These are phyloP conservation scores for Troides aeacus DNA, from an alignment of 2,888 invertebrate species.

Conservation along the genomic window DNA sequence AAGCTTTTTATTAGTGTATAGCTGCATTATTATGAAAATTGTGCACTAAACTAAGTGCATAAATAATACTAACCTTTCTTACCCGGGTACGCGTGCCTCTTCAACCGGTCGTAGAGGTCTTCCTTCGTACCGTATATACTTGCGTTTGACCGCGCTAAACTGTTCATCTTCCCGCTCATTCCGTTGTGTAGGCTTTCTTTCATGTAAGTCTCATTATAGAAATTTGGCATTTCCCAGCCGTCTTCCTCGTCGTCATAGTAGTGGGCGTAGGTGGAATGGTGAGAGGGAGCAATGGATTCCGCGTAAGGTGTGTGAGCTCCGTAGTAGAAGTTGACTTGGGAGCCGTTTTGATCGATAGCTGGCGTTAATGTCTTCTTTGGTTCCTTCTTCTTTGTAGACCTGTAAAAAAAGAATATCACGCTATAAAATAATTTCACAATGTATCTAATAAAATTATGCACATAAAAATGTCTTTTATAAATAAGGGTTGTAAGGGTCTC, in stretches of 20 bases:
- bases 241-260: conserved; percentile 98
- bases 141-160: conserved; percentile 94
- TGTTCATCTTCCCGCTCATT: conserved; percentile 93
- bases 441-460: no score
- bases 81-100: conserved; percentile 94
- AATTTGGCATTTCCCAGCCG: conserved; percentile 98
- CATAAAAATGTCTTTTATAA: no score
- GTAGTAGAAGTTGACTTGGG: conserved; percentile 97
- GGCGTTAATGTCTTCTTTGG: conserved; percentile 94
- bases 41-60: conserved; percentile 69
- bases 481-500: neutral
- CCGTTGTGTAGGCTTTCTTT: conserved; percentile 94
- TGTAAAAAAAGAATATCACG: conserved; percentile 43
- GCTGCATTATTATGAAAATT: conserved; percentile 51
- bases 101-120: conserved; percentile 96
- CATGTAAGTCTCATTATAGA: conserved; percentile 98
- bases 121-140: conserved; percentile 97
- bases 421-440: neutral
- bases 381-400: conserved; percentile 92
- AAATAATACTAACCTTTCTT: conserved; percentile 90
- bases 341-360: conserved; percentile 94
- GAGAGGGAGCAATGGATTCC: conserved; percentile 96
- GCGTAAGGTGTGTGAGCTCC: conserved; percentile 97
- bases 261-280: conserved; percentile 96
- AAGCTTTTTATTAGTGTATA: conserved; percentile 32